Base-by-base conservation (phyloP, 2,888 invertebrate species). In the Acrocera orbiculus region DNA sequence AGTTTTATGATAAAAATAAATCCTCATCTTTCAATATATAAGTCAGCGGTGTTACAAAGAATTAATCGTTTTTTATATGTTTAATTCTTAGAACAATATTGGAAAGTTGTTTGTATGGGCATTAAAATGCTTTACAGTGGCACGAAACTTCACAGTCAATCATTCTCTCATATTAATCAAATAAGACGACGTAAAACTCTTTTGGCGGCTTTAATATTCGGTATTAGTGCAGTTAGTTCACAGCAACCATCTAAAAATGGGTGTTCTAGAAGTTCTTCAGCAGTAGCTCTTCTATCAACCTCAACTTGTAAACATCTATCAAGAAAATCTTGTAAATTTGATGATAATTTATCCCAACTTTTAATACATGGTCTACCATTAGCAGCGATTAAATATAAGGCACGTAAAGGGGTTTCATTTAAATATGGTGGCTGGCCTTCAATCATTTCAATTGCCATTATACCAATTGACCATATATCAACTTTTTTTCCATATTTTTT, bases 381-480 rank as follows among this genome's bases (percentile, higher is more conserved):
- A 1, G 92, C 86, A 1, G 95, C 93, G 40, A 96, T 96, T 45
- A 93, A 65, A 66, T 92, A 96, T 30, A 96, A 67, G 10, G 95
- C 92, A 45, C 85, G 66, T 16, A 93, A 57, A 0, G 93, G 93
- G 1, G 90, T 81, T 58, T 96, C 95, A 49, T 89, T 82, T 58
- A 96, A 70, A 55, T 96, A 96, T 0, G 96, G 96, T 0, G 95
- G 95, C 53, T 92, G 87, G 0, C 95, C 95, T 55, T 93, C 92
- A 32, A 96, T 80, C 86, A 87, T 87, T 45, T 61, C 61, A 36
- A 96, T 89, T 2, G 89, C 87, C 93, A 96, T 93, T 40, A 96
- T 95, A n/a, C 92, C 92, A 36, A 95, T 65, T 0, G 89, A 89
- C 90, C 90, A 89, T 24, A 89, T 82, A 52, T 90, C 90, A 1